Evolutionary conservation across 2,888 invertebrate genomes (phyloP).

Genomic region (Dysmachus trigonus): DNA sequence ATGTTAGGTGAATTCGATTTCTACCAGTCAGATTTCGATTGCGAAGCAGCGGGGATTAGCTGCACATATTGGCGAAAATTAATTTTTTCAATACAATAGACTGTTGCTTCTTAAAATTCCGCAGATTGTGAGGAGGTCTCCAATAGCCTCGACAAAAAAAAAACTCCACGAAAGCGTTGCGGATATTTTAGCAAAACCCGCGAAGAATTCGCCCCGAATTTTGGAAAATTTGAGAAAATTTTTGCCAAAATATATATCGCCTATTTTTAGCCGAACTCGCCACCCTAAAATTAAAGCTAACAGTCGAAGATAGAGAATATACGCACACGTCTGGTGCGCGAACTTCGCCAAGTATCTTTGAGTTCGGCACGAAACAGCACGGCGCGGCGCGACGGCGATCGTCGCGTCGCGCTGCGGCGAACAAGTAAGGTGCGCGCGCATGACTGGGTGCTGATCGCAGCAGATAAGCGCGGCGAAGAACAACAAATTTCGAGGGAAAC

Average conservation of each 20-base stretch:
- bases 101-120: not conserved
- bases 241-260: not conserved
- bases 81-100: not conserved
- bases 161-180: not conserved
- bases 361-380: too few species aligned
- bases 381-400: not conserved
- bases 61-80: not conserved
- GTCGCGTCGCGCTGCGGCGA: not conserved
- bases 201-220: not conserved
- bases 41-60: not conserved
- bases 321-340: constrained; percentile 38
- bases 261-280: constrained; percentile 38
- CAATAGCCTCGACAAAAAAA: not conserved
- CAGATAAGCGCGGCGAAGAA: constrained; percentile 17
- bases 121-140: not conserved
- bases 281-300: constrained; percentile 39
- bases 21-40: not conserved
- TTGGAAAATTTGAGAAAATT: constrained; percentile 14
- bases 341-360: constrained; percentile 20
- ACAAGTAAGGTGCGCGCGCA: constrained; percentile 31
- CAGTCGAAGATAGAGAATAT: not conserved
- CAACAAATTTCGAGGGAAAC: constrained; percentile 45
- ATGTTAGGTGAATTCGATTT: constrained; percentile 4
- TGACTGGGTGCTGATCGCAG: constrained; percentile 22
- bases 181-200: not conserved